phyloP scores from a whole-genome alignment of 2,113 vertebrate genomes.

The Psettodes erumei region DNA sequence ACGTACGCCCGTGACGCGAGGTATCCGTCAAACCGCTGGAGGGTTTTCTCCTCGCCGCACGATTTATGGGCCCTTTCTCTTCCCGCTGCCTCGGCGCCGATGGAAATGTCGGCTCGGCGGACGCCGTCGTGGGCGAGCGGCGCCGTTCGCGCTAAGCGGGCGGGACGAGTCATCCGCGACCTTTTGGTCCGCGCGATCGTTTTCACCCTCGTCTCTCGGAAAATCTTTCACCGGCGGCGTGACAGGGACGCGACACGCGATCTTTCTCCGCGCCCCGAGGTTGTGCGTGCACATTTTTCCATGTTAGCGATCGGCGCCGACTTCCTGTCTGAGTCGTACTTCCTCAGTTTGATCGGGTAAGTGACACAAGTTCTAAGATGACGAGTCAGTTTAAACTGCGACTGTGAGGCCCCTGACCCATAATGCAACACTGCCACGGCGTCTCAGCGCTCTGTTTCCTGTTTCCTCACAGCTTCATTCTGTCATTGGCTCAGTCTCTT shows the following conservation, averaged over 20 bases:
- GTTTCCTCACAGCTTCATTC: too few species aligned
- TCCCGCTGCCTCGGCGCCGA: constrained; percentile 26
- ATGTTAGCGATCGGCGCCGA: background rate
- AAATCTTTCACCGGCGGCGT: too few species aligned
- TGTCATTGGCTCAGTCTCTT: background rate
- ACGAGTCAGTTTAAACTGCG: too few species aligned
- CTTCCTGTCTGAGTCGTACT: background rate
- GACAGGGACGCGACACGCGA: background rate
- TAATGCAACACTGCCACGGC: too few species aligned
- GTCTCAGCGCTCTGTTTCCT: too few species aligned
- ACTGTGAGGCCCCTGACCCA: too few species aligned
- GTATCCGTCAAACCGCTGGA: constrained; percentile 26
- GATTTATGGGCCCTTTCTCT: constrained; percentile 37
- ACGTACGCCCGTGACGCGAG: background rate
- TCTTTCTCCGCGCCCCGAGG: background rate
- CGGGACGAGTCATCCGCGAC: background rate
- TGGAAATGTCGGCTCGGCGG: constrained; percentile 6
- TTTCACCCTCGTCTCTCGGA: background rate
- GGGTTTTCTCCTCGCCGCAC: constrained; percentile 39
- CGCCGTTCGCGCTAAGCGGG: background rate
- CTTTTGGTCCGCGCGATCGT: too few species aligned
- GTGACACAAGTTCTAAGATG: too few species aligned
- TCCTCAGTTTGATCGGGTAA: too few species aligned
- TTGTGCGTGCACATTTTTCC: background rate
- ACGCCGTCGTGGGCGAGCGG: background rate